Percentiles rank a stretch among this genome's conserved stretches.
These are phyloP conservation scores for Crenuchus spilurus DNA, from an alignment of 2,797 vertebrate genomes.

Conservation along the genomic window DNA sequence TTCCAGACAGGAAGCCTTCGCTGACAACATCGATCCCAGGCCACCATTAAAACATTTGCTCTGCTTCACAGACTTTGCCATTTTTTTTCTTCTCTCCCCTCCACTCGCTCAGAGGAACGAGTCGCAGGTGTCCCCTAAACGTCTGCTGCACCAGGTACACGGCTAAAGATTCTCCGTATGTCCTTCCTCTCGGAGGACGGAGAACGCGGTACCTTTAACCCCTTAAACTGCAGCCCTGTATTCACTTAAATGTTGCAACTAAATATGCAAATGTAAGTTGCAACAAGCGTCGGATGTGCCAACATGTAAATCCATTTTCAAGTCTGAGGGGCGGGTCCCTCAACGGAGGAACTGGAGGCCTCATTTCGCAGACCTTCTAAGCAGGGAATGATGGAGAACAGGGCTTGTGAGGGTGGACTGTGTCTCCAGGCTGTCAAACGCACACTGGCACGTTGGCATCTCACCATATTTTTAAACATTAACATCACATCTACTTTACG, in stretches of 20 bases:
- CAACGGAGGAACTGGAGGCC: background rate
- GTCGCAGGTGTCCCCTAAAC: constrained; percentile 75
- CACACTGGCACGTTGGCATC: background rate
- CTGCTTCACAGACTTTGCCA: constrained; percentile 78
- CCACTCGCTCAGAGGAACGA: constrained; percentile 60
- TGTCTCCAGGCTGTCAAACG: constrained; percentile 58
- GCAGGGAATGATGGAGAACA: constrained; percentile 27
- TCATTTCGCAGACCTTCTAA: constrained; percentile 42
- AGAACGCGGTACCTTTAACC: background rate
- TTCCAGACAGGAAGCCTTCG: constrained; percentile 78
- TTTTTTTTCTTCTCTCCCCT: constrained; percentile 48
- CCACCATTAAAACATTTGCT: constrained; percentile 83
- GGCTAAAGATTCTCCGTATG: constrained; percentile 8
- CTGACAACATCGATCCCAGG: constrained; percentile 80
- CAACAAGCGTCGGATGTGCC: too few species aligned
- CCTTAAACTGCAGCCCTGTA: background rate
- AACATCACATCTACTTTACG: background rate
- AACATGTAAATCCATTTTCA: too few species aligned
- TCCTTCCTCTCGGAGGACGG: background rate
- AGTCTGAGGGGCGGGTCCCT: too few species aligned
- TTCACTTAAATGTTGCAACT: background rate
- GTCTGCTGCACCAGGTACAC: constrained; percentile 58
- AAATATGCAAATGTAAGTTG: too few species aligned
- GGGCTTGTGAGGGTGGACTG: constrained; percentile 24
- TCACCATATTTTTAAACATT: background rate